Conservation (phyloP, 2,797 vertebrate genomes). For the Dryobates pubescens region DNA sequence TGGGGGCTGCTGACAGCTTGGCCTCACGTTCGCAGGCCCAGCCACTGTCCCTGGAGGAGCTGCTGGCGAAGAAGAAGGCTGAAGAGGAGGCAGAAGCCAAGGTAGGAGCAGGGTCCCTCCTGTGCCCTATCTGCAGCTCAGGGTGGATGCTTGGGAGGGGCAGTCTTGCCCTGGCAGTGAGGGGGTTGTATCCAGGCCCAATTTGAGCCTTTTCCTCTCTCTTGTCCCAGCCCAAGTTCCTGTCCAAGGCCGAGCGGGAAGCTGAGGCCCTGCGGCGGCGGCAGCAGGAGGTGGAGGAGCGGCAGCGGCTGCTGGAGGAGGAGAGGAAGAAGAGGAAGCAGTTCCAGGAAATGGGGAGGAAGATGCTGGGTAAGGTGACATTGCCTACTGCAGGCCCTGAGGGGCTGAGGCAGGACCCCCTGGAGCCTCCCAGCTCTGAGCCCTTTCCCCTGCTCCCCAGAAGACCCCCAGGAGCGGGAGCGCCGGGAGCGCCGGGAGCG, state of each 20-base stretch:
- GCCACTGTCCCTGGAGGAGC: constrained; percentile 94
- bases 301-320: constrained; percentile 86
- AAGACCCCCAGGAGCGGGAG: constrained; percentile 97
- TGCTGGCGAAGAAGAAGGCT: constrained; percentile 96
- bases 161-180: fast-evolving
- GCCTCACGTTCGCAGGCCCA: constrained; percentile 79
- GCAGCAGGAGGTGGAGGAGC: constrained; percentile 89
- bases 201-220: background rate
- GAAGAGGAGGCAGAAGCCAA: constrained; percentile 97
- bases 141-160: background rate
- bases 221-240: constrained; percentile 90
- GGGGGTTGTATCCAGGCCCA: fast-evolving
- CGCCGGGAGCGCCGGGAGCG: constrained; percentile 92
- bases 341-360: constrained; percentile 95
- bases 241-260: constrained; percentile 93
- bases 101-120: constrained; percentile 69
- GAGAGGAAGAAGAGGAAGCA: constrained; percentile 93
- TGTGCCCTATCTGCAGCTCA: fast-evolving
- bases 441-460: constrained; percentile 72
- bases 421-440: background rate
- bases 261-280: constrained; percentile 92
- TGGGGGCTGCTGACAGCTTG: background rate
- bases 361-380: constrained; percentile 90
- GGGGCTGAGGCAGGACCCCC: too few relatives aligned
- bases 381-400: fast-evolving